Evolutionary conservation across 35 echinoderm and acorn worm species (phyloP).

Genomic region (Heliocidaris tuberculata): DNA sequence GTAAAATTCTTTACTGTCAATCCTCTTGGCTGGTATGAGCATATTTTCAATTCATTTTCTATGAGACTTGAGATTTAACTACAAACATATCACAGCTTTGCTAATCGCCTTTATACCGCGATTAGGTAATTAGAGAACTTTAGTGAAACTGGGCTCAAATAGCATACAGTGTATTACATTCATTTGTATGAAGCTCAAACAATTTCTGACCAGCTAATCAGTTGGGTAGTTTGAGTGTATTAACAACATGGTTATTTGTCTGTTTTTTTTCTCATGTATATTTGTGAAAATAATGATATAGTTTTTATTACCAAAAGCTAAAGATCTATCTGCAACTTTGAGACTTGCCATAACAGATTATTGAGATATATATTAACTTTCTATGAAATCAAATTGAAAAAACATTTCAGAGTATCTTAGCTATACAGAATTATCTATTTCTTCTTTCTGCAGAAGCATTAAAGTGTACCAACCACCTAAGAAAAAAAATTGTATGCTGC

Average conservation of each 20-base stretch:
- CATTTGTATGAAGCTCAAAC: neutral
- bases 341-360: neutral
- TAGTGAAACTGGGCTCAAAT: neutral
- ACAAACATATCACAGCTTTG: neutral
- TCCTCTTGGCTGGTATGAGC: no score
- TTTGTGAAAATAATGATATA: neutral
- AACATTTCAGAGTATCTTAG: no score
- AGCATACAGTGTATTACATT: neutral
- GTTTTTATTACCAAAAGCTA: neutral
- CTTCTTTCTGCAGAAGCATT: no score
- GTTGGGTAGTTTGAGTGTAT: neutral
- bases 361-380: no score
- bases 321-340: neutral
- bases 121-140: neutral
- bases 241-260: neutral
- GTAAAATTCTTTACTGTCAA: no score
- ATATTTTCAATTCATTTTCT: neutral
- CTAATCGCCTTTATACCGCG: neutral
- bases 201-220: neutral
- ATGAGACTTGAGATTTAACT: neutral
- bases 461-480: no score
- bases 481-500: no score
- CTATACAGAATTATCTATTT: no score
- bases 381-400: no score
- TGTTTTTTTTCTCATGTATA: neutral